Conservation (phyloP, 2,797 vertebrate species). For the Pogoniulus pusillus region DNA sequence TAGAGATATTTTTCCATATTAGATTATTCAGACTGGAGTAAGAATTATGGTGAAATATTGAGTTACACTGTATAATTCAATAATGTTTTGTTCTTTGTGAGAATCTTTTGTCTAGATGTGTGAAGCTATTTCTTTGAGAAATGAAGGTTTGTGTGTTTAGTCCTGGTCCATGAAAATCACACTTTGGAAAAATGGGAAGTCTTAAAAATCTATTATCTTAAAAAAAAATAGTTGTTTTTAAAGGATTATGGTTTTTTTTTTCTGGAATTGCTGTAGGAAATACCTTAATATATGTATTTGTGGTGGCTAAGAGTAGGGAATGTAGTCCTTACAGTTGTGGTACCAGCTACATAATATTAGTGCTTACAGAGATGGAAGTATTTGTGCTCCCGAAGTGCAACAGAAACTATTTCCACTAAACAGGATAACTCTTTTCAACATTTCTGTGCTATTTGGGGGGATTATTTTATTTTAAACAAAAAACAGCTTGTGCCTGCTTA, state of each 20-base stretch:
- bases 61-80: not conserved
- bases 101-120: not conserved
- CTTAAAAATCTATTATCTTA: not conserved
- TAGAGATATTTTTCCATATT: not conserved
- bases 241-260: not conserved
- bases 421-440: not conserved
- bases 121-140: not conserved
- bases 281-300: not conserved
- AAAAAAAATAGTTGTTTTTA: rapidly evolving
- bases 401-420: not conserved
- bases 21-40: not conserved
- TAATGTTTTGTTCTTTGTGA: not conserved
- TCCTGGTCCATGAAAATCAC: not conserved
- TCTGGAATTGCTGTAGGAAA: not conserved
- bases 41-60: not conserved
- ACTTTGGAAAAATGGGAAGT: not conserved
- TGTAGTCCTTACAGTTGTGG: not conserved
- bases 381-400: not conserved
- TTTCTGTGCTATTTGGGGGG: not conserved
- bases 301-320: not conserved
- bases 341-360: not conserved
- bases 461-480: not conserved
- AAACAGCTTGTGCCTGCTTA: not conserved
- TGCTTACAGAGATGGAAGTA: not conserved
- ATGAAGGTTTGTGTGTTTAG: not conserved